These are phyloP conservation scores for Chlorocebus sabaeus DNA, from an alignment of 2,113 vertebrate species.

Conservation along the genomic window DNA sequence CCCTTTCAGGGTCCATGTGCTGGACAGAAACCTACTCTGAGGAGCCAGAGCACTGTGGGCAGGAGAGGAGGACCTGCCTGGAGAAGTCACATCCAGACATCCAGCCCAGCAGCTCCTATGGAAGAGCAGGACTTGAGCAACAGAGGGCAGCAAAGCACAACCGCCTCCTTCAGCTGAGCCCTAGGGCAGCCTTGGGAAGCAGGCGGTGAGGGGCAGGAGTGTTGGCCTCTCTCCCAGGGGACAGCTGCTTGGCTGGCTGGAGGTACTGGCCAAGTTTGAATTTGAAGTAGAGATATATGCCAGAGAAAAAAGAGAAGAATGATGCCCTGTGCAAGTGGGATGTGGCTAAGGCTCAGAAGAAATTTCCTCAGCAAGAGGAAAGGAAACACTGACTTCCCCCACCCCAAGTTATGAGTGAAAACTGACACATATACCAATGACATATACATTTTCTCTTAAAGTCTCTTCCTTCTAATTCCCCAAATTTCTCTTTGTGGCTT, in stretches of 20 bases:
- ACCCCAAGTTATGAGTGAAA: neutral
- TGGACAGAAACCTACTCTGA: conserved; percentile 3
- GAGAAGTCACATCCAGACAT: neutral
- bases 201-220: neutral
- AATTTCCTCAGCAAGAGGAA: neutral
- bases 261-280: neutral
- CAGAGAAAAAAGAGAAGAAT: neutral
- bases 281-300: neutral
- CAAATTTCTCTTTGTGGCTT: neutral
- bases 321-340: neutral
- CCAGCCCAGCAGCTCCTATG: neutral
- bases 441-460: neutral
- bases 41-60: neutral
- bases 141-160: neutral
- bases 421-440: neutral
- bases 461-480: neutral
- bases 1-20: neutral
- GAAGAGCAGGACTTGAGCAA: neutral
- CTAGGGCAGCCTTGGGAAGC: neutral
- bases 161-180: neutral
- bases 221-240: neutral
- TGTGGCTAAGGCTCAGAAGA: neutral
- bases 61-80: neutral
- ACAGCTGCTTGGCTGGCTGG: neutral
- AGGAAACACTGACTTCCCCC: neutral